These are phyloP conservation scores for Regulus satrapa DNA, from an alignment of 2,113 vertebrate genomes.

Conservation along the genomic window DNA sequence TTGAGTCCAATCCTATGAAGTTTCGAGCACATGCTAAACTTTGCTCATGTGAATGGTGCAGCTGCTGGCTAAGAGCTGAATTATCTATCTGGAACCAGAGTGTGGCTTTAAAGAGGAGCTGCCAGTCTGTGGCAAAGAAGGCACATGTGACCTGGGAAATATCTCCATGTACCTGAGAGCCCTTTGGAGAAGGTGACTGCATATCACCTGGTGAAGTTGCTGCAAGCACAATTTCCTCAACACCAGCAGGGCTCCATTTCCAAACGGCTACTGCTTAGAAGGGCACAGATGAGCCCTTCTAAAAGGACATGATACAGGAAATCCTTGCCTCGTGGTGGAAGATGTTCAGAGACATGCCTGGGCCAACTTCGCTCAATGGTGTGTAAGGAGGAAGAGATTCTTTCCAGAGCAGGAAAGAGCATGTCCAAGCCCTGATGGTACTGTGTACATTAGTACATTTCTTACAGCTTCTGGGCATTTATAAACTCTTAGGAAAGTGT, in stretches of 20 bases:
- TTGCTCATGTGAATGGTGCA: neutral
- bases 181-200: neutral
- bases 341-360: rapidly evolving
- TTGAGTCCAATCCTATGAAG: neutral
- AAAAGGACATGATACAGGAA: neutral
- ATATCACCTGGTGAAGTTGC: neutral
- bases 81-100: neutral
- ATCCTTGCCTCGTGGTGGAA: neutral
- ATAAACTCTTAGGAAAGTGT: neutral
- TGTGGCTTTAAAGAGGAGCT: neutral
- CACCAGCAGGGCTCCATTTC: neutral
- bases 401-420: neutral
- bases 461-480: neutral
- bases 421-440: neutral
- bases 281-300: neutral
- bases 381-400: neutral
- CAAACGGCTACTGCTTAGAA: neutral
- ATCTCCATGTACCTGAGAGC: neutral
- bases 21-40: neutral
- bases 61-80: neutral
- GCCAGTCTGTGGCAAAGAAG: neutral
- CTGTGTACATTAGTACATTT: neutral
- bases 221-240: neutral
- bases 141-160: neutral
- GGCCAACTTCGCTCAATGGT: neutral